phyloP scores from a whole-genome alignment of 2,113 vertebrate species.

The Isichthys henryi region DNA sequence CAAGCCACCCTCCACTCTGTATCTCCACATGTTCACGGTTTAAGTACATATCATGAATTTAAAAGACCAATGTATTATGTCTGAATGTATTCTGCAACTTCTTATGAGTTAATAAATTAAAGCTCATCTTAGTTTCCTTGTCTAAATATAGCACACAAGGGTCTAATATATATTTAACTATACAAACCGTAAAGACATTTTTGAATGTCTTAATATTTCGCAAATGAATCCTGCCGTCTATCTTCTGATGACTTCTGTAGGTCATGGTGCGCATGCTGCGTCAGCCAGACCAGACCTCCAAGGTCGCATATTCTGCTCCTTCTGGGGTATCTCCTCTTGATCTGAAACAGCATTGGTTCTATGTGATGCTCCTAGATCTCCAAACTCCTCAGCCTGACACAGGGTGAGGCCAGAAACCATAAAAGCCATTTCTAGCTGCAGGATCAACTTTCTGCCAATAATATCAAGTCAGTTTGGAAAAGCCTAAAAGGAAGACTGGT shows the following conservation, averaged over 20 bases:
- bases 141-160: not conserved
- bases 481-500: not conserved
- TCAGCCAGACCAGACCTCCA: not conserved
- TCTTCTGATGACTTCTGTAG: not conserved
- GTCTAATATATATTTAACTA: not conserved
- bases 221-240: not conserved
- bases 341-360: not conserved
- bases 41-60: not conserved
- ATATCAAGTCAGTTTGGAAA: not conserved
- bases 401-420: not conserved
- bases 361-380: not conserved
- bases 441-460: not conserved
- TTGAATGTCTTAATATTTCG: not conserved
- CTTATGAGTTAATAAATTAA: not conserved
- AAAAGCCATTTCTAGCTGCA: not conserved
- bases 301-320: not conserved
- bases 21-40: not conserved
- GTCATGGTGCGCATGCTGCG: not conserved
- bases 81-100: not conserved
- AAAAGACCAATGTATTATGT: not conserved
- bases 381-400: not conserved
- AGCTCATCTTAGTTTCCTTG: not conserved
- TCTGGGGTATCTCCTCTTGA: not conserved
- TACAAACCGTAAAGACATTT: not conserved
- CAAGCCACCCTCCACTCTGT: not conserved